Conservation (phyloP, 2,797 vertebrate genomes). For the Euphonia xanthogaster region DNA sequence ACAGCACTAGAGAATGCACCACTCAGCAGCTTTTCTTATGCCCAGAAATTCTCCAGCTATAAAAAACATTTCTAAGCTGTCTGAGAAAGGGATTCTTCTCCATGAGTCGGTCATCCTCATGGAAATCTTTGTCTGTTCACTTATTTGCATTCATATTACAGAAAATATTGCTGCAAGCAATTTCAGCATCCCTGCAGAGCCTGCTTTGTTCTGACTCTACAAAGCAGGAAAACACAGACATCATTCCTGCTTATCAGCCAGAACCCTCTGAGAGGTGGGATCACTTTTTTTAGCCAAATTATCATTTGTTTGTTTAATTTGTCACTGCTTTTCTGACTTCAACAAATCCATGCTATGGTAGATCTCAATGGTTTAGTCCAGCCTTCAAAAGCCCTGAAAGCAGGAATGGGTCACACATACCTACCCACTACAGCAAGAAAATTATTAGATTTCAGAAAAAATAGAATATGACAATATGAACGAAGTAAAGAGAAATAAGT, state of each 20-base stretch:
- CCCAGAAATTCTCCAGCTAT: not conserved
- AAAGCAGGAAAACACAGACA: not conserved
- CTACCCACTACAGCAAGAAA: not conserved
- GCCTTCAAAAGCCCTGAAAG: not conserved
- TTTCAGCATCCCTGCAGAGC: not conserved
- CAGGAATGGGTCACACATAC: not conserved
- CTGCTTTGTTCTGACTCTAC: not conserved
- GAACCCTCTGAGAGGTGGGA: not conserved
- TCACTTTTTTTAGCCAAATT: not conserved
- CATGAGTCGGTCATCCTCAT: not conserved
- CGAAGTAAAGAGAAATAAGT: not conserved
- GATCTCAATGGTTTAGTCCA: not conserved
- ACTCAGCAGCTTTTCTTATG: not conserved
- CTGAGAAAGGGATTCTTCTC: not conserved
- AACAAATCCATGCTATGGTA: not conserved
- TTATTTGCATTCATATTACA: conserved; percentile 32
- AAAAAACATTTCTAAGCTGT: not conserved
- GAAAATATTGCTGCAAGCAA: not conserved
- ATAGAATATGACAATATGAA: not conserved
- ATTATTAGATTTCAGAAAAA: not conserved
- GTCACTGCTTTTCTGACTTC: not conserved
- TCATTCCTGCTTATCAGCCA: not conserved
- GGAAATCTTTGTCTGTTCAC: not conserved
- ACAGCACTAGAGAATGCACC: not conserved
- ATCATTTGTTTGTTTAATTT: not conserved